Conservation (phyloP, 2,888 invertebrate genomes). For the Leptothorax acervorum region DNA sequence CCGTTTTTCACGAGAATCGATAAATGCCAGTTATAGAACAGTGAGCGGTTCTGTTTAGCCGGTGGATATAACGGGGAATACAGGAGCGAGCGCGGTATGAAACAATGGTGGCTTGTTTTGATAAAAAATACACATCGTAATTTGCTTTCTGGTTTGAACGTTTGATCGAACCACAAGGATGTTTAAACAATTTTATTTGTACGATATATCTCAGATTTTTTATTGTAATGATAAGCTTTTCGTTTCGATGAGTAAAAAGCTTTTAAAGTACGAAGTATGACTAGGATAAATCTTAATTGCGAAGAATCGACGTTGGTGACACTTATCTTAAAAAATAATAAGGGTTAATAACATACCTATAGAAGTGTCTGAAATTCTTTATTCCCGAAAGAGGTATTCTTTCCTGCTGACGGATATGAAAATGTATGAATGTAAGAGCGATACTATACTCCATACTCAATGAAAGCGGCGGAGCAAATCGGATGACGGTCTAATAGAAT, state of each 20-base stretch:
- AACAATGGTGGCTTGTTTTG: constrained; percentile 14
- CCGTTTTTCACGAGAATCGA: constrained; percentile 63
- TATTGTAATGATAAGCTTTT: neutral
- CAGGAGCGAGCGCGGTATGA: constrained; percentile 8
- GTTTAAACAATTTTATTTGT: neutral
- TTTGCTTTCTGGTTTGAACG: constrained; percentile 10
- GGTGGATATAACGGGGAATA: constrained; percentile 37
- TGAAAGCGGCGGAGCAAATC: constrained; percentile 12
- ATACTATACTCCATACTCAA: neutral
- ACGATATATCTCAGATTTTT: neutral
- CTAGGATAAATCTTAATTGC: too few species aligned
- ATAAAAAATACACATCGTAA: constrained; percentile 26
- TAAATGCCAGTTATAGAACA: constrained; percentile 60
- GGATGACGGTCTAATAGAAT: constrained; percentile 43
- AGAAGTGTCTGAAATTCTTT: neutral
- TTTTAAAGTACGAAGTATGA: neutral
- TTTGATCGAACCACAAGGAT: neutral
- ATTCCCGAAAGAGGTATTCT: neutral
- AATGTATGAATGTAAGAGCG: constrained; percentile 28
- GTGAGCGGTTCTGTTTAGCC: constrained; percentile 62
- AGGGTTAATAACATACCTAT: neutral
- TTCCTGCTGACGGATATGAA: neutral
- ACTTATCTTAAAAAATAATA: neutral
- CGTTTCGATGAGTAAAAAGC: neutral
- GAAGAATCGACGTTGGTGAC: neutral